A percentile compares a stretch with the other conserved stretches of the same genome.
Conservation (phyloP, 2,113 vertebrate genomes). For the Montifringilla adamsi region DNA sequence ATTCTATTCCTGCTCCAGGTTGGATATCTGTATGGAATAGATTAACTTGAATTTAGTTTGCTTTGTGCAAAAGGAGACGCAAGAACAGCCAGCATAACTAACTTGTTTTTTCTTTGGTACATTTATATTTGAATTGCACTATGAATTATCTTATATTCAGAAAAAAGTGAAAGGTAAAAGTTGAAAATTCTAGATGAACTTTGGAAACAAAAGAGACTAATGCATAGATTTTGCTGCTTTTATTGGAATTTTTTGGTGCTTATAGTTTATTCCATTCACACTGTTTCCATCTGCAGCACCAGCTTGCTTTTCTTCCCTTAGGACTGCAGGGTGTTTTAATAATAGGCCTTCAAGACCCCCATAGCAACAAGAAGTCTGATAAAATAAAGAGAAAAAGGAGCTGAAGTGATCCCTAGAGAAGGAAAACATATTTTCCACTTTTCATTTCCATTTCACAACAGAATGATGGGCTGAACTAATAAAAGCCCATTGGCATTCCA, state of each 20-base stretch:
- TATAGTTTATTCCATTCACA: constrained; percentile 41
- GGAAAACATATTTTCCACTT: constrained; percentile 60
- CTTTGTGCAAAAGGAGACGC: neutral
- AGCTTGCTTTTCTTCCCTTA: constrained; percentile 69
- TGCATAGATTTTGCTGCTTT: neutral
- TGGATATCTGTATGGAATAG: neutral
- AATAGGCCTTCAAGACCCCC: constrained; percentile 52
- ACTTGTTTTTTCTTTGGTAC: neutral
- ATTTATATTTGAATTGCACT: neutral
- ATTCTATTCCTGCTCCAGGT: neutral
- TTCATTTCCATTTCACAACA: constrained; percentile 52
- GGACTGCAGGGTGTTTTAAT: constrained; percentile 69
- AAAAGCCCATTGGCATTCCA: constrained; percentile 49
- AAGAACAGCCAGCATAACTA: neutral
- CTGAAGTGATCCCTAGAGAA: constrained; percentile 51
- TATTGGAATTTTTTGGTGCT: constrained; percentile 4
- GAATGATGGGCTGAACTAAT: constrained; percentile 41
- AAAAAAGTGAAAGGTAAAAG: neutral
- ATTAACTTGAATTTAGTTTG: neutral
- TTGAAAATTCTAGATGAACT: neutral
- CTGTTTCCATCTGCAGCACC: constrained; percentile 64
- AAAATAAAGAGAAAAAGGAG: constrained; percentile 61
- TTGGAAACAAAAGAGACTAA: neutral
- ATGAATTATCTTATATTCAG: neutral
- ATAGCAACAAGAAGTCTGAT: constrained; percentile 51